Base-by-base conservation (phyloP, 2,797 vertebrate species). In the Champsocephalus gunnari region DNA sequence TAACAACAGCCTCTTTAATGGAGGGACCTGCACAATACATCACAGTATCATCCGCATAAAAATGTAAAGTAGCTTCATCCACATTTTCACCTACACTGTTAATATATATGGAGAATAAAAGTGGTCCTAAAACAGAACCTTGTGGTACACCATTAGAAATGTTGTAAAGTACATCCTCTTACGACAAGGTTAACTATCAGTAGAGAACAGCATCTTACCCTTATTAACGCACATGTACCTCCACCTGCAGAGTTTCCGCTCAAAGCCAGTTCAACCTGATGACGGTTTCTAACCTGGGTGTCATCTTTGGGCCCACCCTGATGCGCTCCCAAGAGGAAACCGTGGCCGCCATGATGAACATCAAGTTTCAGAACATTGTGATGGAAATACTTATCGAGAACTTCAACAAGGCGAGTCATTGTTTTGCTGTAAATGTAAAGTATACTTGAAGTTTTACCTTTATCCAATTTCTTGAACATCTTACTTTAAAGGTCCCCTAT, bases 281-380 rank as follows among this genome's bases (percentile, higher is more conserved):
- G 98, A 99, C 98, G 0, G 92, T 99, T 67, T 99, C 98, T 73
- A 99, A 99, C 93, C 96, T 99, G 75, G 98, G 97, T 0, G 98
- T 99, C 84, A 97, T 99, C 91, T 99, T 99, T 79, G 98, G 98
- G 45, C 98, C 98, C 41, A 99, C 98, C 1, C 90, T 99, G 67
- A 99, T 99, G 98, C 94, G 98, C 72, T 97, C 98, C 0, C 98
- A 99, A 80, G 98, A 99, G 79, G 98, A 99, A 93, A 99, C 98
- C 0, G 98, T 99, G 84, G 98, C 98, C 3, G 98, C 98, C 67
- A 99, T 99, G 98, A 98, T 99, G 97, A 99, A 99, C 91, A 99
- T 99, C 84, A 99, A 99, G 88, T 99, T 99, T 92, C 98, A 99
- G 93, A 99, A 99, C 87, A 98, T 99, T 45, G 98, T 99, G 72